Conservation (phyloP, 2,888 invertebrate species). For the Danaus chrysippus region DNA sequence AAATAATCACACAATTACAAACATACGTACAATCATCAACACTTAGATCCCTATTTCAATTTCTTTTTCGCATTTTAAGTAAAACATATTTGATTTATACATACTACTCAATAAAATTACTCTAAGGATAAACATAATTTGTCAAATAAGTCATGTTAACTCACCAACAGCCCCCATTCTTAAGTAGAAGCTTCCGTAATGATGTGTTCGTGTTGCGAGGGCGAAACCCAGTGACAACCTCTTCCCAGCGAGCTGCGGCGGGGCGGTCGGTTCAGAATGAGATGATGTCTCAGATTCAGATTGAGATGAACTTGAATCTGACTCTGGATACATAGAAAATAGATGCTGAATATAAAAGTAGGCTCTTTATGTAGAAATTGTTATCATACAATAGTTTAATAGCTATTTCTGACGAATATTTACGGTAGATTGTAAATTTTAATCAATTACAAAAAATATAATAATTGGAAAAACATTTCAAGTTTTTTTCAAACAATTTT, state of each 20-base stretch:
- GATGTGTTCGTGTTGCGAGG: conserved; percentile 80
- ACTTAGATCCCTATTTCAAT: no score
- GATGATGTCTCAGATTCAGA: conserved; percentile 35
- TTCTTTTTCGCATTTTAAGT: no score
- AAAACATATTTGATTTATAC: no score
- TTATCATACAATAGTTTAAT: background rate
- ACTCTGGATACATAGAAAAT: conserved; percentile 42
- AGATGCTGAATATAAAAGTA: background rate
- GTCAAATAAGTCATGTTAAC: conserved; percentile 35
- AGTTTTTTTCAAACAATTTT: no score
- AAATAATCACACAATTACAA: no score
- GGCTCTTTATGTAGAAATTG: conserved; percentile 14
- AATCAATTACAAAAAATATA: no score
- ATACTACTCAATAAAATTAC: no score
- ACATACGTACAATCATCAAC: no score
- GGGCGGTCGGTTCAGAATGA: conserved; percentile 26
- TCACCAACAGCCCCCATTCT: conserved; percentile 95
- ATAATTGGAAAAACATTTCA: no score
- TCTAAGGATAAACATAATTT: no score
- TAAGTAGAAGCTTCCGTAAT: conserved; percentile 95
- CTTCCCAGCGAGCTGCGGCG: conserved; percentile 63
- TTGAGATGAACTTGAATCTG: conserved; percentile 64
- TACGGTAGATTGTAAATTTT: no score
- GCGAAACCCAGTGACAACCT: conserved; percentile 74
- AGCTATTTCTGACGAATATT: no score